Base-by-base conservation (phyloP, 2,113 vertebrate species). In the Alaudala cheleensis region DNA sequence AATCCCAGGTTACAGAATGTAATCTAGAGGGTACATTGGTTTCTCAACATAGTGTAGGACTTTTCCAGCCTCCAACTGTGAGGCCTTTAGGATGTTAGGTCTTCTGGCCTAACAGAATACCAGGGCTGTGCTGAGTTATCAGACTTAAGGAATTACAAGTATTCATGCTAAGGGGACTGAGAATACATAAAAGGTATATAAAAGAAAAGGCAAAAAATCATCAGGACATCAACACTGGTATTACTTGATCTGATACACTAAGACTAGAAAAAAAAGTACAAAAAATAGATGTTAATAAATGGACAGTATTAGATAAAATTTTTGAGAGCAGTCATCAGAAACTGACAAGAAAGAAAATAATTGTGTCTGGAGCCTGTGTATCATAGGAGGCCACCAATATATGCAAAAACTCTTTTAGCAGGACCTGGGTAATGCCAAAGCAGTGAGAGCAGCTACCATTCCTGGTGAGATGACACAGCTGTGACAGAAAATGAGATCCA, bases 361-460 rank as follows among this genome's bases (percentile, higher is more conserved):
- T 18, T 34, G 11, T 13, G 4, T 31, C 15, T 62, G 33, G 9
- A 9, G 17, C 58, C 39, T 62, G 4, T 37, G 13, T 42, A 31
- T 40, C 22, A 33, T 15, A 3, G 0, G 42, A 45, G 6, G 33
- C 33, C 33, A 21, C 16, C 7, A 26, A 10, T 14, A 29, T 3
- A 3, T n/a, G 29, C 4, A 70, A 57, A 69, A 78, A 9, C 10
- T 33, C 19, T 25, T 74, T 50, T 16, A n/a, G 12, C 0, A 0
- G 11, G 3, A 5, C 12, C 31, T 28, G 10, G 15, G 13, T 14
- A 60, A 76, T 17, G 16, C 5, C 2, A 3, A 64, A 72, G 26
- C 17, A 9, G 9, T 1, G 14, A 15, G 14, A 13, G 2, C 0
- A 1, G 13, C 22, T 34, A 50, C 24, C 4, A 2, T 12, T 79